phyloP scores from a whole-genome alignment of 2,113 vertebrate species.

The Pituophis catenifer region DNA sequence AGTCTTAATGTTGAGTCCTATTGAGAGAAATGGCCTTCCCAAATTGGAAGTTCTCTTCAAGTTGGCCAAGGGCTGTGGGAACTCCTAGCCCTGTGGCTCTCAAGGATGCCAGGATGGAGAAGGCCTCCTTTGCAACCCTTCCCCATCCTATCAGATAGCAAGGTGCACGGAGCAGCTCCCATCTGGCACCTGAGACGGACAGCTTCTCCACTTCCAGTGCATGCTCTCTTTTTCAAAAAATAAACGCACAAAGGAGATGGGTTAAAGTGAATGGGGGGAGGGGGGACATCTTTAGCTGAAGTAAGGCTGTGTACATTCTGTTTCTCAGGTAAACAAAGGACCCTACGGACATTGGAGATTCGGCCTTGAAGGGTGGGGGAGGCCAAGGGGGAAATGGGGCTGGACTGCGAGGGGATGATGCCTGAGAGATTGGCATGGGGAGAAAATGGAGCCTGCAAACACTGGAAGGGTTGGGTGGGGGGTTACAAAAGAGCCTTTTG shows the following conservation, averaged over 20 bases:
- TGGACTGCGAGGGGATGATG: slow-evolving; percentile 38
- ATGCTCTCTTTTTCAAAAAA: slow-evolving; percentile 21
- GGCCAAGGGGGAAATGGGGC: neutral
- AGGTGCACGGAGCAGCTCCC: slow-evolving; percentile 20
- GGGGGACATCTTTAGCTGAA: slow-evolving; percentile 53
- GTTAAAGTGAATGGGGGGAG: slow-evolving; percentile 37
- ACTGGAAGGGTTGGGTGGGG: slow-evolving; percentile 35
- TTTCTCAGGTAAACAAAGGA: slow-evolving; percentile 71
- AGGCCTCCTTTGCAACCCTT: neutral
- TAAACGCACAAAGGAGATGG: slow-evolving; percentile 54
- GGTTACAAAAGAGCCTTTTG: neutral
- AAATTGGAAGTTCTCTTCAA: neutral
- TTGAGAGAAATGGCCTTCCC: neutral
- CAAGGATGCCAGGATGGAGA: neutral
- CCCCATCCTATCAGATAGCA: slow-evolving; percentile 24
- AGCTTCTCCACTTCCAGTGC: slow-evolving; percentile 49
- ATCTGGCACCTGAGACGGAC: slow-evolving; percentile 52
- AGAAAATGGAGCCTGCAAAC: slow-evolving; percentile 64
- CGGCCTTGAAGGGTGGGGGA: slow-evolving; percentile 37
- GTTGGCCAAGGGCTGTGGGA: neutral
- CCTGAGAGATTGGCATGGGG: slow-evolving; percentile 50
- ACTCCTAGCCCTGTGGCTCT: neutral
- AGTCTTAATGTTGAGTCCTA: slow-evolving; percentile 22
- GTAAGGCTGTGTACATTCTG: slow-evolving; percentile 69
- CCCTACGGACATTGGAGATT: slow-evolving; percentile 68